Base-by-base conservation (phyloP, 2,797 vertebrate species). In the Amazonetta brasiliensis region DNA sequence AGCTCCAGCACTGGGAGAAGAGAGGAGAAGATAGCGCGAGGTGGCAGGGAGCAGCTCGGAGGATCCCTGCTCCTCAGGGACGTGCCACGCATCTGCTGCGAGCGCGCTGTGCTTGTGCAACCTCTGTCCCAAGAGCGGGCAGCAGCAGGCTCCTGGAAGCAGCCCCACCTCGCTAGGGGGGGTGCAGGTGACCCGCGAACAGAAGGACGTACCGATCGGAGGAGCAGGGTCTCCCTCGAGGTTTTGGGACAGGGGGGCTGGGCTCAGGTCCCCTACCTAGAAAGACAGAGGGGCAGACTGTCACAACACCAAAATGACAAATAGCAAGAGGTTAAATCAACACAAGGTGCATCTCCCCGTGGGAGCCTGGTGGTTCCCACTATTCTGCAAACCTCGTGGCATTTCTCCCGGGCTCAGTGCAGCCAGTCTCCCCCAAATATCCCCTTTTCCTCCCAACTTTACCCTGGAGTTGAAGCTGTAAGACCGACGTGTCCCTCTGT, bases 171-270 rank as follows among this genome's bases (percentile, higher is more conserved):
- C 3, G 1, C 69, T 44, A 7, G 11, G 35, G 64, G 66, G 22
- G 58, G 76, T 80, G 35, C n/a, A 62, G 62, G 76, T 60, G 35
- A 64, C 37, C 76, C 91, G 43, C 7, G 30, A 95, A 66, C 30
- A 83, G 60, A 87, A 71, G 74, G 54, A 95, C 97, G 0, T 98
- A 99, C 99, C 99, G 98, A 94, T 98, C 98, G 66, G 99, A 98
- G 84, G 98, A 99, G 85, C 97, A 98, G 17, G 98, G 99, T 84
- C 98, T 98, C 84, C 98, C 98, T 95, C 99, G 98, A 14, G 99
- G 99, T 97, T 98, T 99, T 74, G 99, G 99, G 84, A 99, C 96
- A 52, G 98, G 98, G 81, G 98, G 98, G 59, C 91, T 97, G 64
- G 84, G 76, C 85, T 98, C 98, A 60, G 98, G 98, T 97, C 91